Evolutionary conservation across 2,888 invertebrate genomes (phyloP).

Genomic region (Cephalotes varians): DNA sequence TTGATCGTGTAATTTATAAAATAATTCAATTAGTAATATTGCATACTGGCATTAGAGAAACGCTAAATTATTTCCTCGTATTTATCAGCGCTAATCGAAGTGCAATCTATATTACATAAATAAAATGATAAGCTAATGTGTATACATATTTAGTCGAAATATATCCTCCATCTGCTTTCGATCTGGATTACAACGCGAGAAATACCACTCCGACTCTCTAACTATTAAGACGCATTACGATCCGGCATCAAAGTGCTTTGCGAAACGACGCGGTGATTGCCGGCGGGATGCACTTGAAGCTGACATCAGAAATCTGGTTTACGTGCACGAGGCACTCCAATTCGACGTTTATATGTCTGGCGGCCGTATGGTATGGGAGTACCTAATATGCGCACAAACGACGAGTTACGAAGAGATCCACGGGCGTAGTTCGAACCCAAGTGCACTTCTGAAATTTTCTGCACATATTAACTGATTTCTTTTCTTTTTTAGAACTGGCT

Average conservation of each 20-base stretch:
- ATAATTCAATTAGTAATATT: not conserved
- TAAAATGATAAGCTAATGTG: not conserved
- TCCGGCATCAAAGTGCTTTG: constrained; percentile 41
- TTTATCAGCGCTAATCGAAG: not conserved
- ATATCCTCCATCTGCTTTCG: constrained; percentile 15
- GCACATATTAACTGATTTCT: not conserved
- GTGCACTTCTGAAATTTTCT: not conserved
- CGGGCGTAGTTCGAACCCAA: not conserved
- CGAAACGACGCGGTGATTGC: constrained; percentile 32
- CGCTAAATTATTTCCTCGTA: not conserved
- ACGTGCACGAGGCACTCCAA: constrained; percentile 24
- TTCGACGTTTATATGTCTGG: constrained; percentile 22
- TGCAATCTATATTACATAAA: not conserved
- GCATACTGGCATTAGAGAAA: not conserved
- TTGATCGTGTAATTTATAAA: not conserved
- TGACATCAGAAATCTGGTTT: constrained; percentile 35
- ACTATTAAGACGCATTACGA: constrained; percentile 40
- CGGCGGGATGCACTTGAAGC: constrained; percentile 20
- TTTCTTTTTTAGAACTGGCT: not conserved
- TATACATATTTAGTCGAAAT: constrained; percentile 11
- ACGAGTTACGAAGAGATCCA: not conserved
- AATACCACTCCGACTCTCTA: constrained; percentile 9
- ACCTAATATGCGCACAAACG: not conserved
- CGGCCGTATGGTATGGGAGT: not conserved
- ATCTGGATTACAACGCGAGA: constrained; percentile 29